Evolutionary conservation across 2,797 vertebrate species (phyloP).

Genomic region (Hemitrygon akajei): DNA sequence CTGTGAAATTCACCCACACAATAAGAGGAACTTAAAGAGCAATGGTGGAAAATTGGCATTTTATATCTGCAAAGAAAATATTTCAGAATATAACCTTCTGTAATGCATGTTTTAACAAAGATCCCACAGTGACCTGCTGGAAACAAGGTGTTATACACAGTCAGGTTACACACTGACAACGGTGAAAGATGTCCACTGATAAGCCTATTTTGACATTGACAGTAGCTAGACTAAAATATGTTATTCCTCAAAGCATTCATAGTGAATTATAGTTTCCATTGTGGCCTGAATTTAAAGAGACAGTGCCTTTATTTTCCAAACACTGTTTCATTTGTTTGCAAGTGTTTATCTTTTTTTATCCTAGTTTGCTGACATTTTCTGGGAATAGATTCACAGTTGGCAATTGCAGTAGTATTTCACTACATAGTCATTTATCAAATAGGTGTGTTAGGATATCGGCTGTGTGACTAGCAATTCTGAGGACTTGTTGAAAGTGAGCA

Average conservation of each 20-base stretch:
- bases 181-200: constrained; percentile 28
- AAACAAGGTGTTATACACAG: background rate
- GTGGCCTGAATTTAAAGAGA: background rate
- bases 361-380: background rate
- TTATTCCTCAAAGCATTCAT: constrained; percentile 7
- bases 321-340: constrained; percentile 15
- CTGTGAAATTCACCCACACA: background rate
- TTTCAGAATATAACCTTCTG: background rate
- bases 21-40: background rate
- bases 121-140: background rate
- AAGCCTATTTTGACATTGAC: constrained; percentile 28
- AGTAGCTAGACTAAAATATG: background rate
- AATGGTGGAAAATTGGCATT: background rate
- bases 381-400: background rate
- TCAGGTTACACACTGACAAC: constrained; percentile 22
- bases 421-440: background rate
- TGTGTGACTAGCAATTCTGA: background rate
- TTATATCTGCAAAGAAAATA: background rate
- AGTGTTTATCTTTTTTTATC: background rate
- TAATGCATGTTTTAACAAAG: background rate
- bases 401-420: background rate
- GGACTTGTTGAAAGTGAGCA: background rate
- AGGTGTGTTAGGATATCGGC: background rate
- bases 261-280: constrained; percentile 6
- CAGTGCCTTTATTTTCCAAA: background rate